Evolutionary conservation across 37 sponge, comb jelly and placozoan species (phyloP), one percentile per base, ranked within the genome.

Genomic region (Lycopodina hypogea): DNA sequence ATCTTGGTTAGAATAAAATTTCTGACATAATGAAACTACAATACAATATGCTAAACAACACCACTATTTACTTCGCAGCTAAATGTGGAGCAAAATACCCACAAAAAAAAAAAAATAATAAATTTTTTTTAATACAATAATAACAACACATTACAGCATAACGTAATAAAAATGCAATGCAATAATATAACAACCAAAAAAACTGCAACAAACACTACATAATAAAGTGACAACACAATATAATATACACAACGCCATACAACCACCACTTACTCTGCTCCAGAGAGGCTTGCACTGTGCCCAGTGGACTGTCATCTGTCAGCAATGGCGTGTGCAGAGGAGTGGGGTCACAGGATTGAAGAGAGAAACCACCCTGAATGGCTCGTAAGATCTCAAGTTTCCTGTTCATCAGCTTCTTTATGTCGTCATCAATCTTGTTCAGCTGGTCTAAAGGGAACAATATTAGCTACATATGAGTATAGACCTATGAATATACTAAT

Each of bases 401-500:
- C 42, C 82, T 79, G 19, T 65, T 72, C 57, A 85, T 78, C 17
- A 77, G 63, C 63, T 72, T 85, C 55, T 84, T 76, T 24, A 90
- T 78, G 42, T 77, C 79, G 6, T 90, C 83, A 66, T 90, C 90
- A 73, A 90, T 90, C 62, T 82, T 90, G n/a, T 78, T 55, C 32
- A 90, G 78, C 50, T 80, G 79, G 6, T 82, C 90, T 90, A 60
- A 56, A 74, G n/a, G 1, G n/a, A 30, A 38, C 57, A 7, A 56
- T 53, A 22, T 26, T 1, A 62, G 26, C 42, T 22, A 3, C 22
- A 29, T 38, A 69, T 28, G 34, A 28, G 37, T 19, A 69, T 8
- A n/a, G n/a, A n/a, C n/a, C n/a, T n/a, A n/a, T n/a, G n/a, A n/a
- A n/a, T 63, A 28, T 63, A 18, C 17, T 53, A 53, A 53, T 53